A percentile compares a stretch with the other conserved stretches of the same genome.
Evolutionary conservation across 2,888 invertebrate genomes (phyloP).

Genomic region (Netelia inedita): DNA sequence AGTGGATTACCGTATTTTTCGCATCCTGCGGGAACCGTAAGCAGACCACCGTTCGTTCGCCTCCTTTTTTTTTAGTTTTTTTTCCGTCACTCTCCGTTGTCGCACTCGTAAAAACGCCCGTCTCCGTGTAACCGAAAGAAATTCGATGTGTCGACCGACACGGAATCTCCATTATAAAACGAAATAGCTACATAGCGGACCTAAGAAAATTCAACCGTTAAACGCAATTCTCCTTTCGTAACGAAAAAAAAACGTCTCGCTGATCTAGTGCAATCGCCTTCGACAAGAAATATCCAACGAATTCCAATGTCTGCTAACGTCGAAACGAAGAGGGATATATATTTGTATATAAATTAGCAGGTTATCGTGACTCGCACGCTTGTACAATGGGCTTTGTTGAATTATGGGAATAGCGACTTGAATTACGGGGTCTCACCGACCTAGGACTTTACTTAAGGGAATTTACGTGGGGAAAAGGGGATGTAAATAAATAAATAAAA

Average conservation of each 20-base stretch:
- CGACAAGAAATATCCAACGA: constrained; percentile 27
- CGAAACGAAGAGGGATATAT: constrained; percentile 1
- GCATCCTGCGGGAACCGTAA: constrained; percentile 52
- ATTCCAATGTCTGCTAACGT: constrained; percentile 9
- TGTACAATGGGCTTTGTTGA: no score
- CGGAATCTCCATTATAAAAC: constrained; percentile 16
- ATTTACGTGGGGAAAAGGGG: no score
- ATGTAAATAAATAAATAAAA: no score
- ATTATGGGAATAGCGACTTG: no score
- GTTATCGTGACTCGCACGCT: no score
- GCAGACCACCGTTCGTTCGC: constrained; percentile 60
- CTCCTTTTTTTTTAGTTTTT: constrained; percentile 43
- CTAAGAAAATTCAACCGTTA: constrained; percentile 55
- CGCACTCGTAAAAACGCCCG: constrained; percentile 32
- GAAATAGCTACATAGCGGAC: constrained; percentile 3
- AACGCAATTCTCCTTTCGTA: constrained; percentile 18
- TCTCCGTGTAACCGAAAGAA: constrained; percentile 23
- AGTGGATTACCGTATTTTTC: constrained; percentile 62
- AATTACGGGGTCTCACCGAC: no score
- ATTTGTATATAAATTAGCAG: background rate
- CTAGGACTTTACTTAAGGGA: no score
- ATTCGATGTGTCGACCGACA: background rate
- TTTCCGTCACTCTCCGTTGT: constrained; percentile 4
- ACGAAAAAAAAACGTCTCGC: constrained; percentile 13
- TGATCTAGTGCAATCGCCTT: constrained; percentile 32